Base-by-base conservation (phyloP, 2,113 vertebrate species). In the Cervus canadensis region DNA sequence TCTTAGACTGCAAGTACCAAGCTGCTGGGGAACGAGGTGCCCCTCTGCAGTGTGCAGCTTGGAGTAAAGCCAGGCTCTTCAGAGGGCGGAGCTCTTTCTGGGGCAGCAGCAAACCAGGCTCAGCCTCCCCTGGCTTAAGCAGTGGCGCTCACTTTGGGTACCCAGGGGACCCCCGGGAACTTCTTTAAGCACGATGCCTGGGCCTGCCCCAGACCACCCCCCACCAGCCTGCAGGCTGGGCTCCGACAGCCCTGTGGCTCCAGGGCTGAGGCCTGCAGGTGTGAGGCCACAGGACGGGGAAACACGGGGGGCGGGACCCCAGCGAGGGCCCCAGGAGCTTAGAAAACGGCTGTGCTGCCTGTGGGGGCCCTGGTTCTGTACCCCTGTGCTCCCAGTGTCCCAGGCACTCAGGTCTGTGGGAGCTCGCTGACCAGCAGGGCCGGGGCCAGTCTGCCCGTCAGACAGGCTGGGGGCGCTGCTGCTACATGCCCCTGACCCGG, bases 331-430 rank as follows among this genome's bases (percentile, higher is more conserved):
- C 30, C 30, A 21, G 78, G 48, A 82, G 6, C 7, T 52, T 3
- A 82, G 78, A 52, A 52, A 14, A 16, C 2, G 2, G 76, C 76
- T 30, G 45, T 50, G 45, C 45, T 30, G 28, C 28, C 76, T 5
- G 1, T 79, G 76, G 28, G 30, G 6, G 5, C 79, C 48, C 48
- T n/a, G 48, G 26, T 0, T 52, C 79, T 52, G 89, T 9, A 54
- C 59, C 52, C 59, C 33, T 28, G 0, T 21, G 16, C 50, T 17
- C 54, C 71, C 40, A 33, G 33, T 14, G 30, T 33, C 25, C 8
- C 3, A 1, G 43, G n/a, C 19, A 7, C 36, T 6, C 7, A 3
- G n/a, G 11, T 48, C 12, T 6, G 48, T 54, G 36, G 48, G 14
- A 7, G 36, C 43, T 4, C 3, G 21, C 48, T 59, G 25, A 48